A percentile compares a stretch with the other conserved stretches of the same genome.
phyloP scores from a whole-genome alignment of 2,113 vertebrate species.

The Solea senegalensis region DNA sequence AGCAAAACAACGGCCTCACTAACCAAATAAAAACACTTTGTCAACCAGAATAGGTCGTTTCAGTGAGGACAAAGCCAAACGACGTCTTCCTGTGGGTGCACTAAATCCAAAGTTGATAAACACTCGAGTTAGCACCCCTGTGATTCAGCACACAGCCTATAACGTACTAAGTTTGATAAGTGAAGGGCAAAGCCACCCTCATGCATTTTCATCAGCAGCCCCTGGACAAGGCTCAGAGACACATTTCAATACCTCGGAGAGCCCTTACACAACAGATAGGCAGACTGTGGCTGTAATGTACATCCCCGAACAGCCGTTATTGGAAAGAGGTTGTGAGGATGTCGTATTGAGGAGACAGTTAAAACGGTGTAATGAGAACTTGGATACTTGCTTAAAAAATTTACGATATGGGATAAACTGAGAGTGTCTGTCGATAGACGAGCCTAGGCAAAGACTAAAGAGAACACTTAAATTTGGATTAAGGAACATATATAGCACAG shows the following conservation, averaged over 20 bases:
- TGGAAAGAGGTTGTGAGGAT: constrained; percentile 66
- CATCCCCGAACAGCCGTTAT: constrained; percentile 71
- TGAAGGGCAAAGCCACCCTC: constrained; percentile 75
- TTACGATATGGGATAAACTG: constrained; percentile 68
- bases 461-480: constrained; percentile 72
- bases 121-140: constrained; percentile 65
- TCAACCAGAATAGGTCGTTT: constrained; percentile 35
- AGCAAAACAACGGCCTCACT: neutral
- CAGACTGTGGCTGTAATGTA: constrained; percentile 70
- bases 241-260: constrained; percentile 76
- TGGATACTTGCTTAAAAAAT: constrained; percentile 72
- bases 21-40: constrained; percentile 26
- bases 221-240: constrained; percentile 67
- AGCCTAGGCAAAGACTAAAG: constrained; percentile 60
- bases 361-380: constrained; percentile 72
- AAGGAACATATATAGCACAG: constrained; percentile 41
- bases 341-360: constrained; percentile 66
- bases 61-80: constrained; percentile 46
- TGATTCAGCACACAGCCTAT: constrained; percentile 67
- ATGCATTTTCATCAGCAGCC: constrained; percentile 77
- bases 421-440: constrained; percentile 46
- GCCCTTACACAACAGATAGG: constrained; percentile 70
- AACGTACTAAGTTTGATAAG: constrained; percentile 79
- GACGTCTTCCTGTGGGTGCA: constrained; percentile 55
- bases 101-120: constrained; percentile 74